Base-by-base conservation (phyloP, 1,140 invertebrate species). In the Seison nebaliae region DNA sequence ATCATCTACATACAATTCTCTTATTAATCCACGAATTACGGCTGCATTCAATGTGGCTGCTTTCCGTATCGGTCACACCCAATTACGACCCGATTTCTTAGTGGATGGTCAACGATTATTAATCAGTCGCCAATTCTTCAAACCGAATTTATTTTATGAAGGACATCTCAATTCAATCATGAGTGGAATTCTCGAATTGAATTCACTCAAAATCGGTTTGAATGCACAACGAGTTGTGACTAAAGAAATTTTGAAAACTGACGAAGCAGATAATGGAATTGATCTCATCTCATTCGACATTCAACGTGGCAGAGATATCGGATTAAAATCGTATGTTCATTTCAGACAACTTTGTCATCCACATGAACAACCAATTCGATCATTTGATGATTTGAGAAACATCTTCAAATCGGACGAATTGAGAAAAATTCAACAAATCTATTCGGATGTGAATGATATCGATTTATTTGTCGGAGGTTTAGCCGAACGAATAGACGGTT, bases 41-140 rank as follows among this genome's bases (percentile, higher is more conserved):
- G 72, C 72, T 50, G 67, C 64, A 34, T 72, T 72, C 50, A 61
- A 66, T 3, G 57, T 68, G 3, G 69, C 68, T 22, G 70, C 65
- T 9, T 66, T 62, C 46, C 48, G 67, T 36, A 61, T 64, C 47
- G 69, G 69, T 8, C 69, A 70, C 48, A 79, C 76, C 0, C 56
- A 68, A 41, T 60, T 70, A 42, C 52, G 52, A 39, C n/a, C n/a
- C n/a, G n/a, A n/a, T n/a, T n/a, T n/a, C n/a, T n/a, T n/a, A n/a
- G n/a, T n/a, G n/a, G n/a, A n/a, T n/a, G n/a, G n/a, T n/a, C n/a
- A n/a, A n/a, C n/a, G n/a, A n/a, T n/a, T n/a, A n/a, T n/a, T n/a
- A n/a, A n/a, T n/a, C n/a, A n/a, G n/a, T n/a, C n/a, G n/a, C n/a
- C n/a, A n/a, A n/a, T n/a, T n/a, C n/a, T n/a, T n/a, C n/a, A n/a